A percentile compares a stretch with the other conserved stretches of the same genome.
phyloP scores from a whole-genome alignment of 2,888 invertebrate species.

The Chalcis sispes region DNA sequence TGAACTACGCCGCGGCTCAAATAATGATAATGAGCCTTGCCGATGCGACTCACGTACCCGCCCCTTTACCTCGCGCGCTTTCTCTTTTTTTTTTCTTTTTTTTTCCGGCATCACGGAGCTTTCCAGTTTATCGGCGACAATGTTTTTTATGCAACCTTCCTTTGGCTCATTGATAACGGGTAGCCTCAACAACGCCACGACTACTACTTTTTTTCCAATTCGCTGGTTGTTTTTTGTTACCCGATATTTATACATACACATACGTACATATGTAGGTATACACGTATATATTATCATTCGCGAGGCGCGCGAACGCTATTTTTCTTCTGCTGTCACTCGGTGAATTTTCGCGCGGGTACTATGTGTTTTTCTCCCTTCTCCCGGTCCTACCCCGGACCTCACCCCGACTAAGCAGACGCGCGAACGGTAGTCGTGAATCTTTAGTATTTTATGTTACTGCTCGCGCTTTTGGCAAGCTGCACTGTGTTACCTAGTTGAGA shows the following conservation, averaged over 20 bases:
- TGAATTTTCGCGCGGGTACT: slow-evolving; percentile 28
- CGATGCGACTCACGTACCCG: slow-evolving; percentile 40
- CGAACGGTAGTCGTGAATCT: slow-evolving; percentile 37
- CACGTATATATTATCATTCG: slow-evolving; percentile 18
- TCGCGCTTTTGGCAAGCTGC: slow-evolving; percentile 46
- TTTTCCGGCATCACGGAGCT: neutral
- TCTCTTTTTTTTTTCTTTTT: neutral
- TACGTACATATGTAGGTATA: no score
- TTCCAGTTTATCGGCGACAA: slow-evolving; percentile 17
- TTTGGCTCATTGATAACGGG: slow-evolving; percentile 28
- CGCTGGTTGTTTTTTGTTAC: neutral
- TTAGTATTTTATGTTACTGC: slow-evolving; percentile 48
- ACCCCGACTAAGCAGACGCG: slow-evolving; percentile 34
- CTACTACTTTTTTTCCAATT: neutral
- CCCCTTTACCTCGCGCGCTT: neutral
- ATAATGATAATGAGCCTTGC: slow-evolving; percentile 31
- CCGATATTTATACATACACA: neutral
- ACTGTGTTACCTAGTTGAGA: neutral
- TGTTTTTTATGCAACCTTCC: neutral
- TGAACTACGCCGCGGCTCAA: neutral
- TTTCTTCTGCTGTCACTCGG: neutral
- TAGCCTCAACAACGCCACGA: no score
- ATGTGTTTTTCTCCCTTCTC: slow-evolving; percentile 45
- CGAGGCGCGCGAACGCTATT: neutral
- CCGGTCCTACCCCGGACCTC: no score